Evolutionary conservation across 2,113 vertebrate genomes (phyloP).

Genomic region (Erythrocercus mccallii): DNA sequence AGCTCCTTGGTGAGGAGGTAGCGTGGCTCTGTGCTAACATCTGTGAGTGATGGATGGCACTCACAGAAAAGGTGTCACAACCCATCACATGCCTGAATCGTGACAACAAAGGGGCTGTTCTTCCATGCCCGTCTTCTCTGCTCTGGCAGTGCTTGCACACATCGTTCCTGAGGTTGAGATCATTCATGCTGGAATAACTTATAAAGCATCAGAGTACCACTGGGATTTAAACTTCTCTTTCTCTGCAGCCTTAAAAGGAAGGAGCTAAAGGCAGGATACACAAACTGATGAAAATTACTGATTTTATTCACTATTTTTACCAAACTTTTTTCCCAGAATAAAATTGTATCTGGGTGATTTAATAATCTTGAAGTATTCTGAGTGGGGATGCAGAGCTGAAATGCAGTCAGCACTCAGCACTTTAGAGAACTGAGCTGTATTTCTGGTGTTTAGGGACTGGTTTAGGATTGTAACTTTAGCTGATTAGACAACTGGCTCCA

Average conservation of each 20-base stretch:
- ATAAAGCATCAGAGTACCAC: neutral
- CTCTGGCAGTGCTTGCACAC: neutral
- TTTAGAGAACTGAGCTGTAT: neutral
- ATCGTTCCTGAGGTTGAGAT: conserved; percentile 18
- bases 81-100: neutral
- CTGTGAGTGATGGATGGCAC: neutral
- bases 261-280: conserved; percentile 20
- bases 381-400: neutral
- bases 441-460: neutral
- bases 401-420: neutral
- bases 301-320: conserved; percentile 37
- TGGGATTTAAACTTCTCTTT: conserved; percentile 19
- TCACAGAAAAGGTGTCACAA: neutral
- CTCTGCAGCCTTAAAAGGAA: conserved; percentile 42
- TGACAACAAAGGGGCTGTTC: neutral
- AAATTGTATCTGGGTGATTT: neutral
- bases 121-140: neutral
- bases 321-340: neutral
- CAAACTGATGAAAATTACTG: conserved; percentile 25
- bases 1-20: neutral
- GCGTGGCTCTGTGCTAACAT: neutral
- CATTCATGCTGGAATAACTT: conserved; percentile 24
- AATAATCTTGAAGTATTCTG: neutral
- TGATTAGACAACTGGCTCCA: neutral
- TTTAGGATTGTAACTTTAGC: neutral